Base-by-base conservation (phyloP, 2,888 invertebrate genomes). In the Oeneis ivallda region DNA sequence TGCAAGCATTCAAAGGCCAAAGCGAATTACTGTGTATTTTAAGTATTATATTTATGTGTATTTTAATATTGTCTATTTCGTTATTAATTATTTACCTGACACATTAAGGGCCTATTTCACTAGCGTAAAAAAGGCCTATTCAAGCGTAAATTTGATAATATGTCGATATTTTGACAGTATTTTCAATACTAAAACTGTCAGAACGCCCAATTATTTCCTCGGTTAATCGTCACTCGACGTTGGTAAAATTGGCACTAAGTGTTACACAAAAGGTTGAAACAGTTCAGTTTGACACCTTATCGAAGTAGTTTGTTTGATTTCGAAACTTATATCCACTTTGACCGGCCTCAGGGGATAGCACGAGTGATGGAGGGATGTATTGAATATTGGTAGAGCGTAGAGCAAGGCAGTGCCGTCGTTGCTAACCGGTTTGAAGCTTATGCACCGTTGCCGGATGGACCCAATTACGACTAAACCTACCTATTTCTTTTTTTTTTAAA, bases 381-480 rank as follows among this genome's bases (percentile, higher is more conserved):
- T 15, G 45, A 45, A 45, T 15, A 17, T 8, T 19, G 39, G 17
- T 11, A 17, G 13, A 19, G 56, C 17, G 13, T 54, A 19, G 41
- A 41, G 17, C 39, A 7, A 19, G 56, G 53, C 43, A 37, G 57
- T 39, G 4, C 19, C 53, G 49, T 11, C 41, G 17, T n/a, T 17
- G 32, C 62, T 60, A 76, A 80, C 83, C 75, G 77, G 82, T 83
- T 79, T 71, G 69, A 71, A 67, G 75, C 59, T 70, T 72, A 71
- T 68, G 59, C 71, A 71, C 72, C 71, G 65, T 70, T 69, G 74
- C 81, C 85, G 86, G 84, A 85, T 82, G 81, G 69, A 71, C 72
- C 70, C 76, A 76, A 84, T 86, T 84, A 84, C 77, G 76, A 76
- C 72, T 76, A 77, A n/a, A n/a, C n/a, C n/a, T n/a, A n/a, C n/a